Conservation (phyloP, 2,888 invertebrate species). For the Coelopa pilipes region DNA sequence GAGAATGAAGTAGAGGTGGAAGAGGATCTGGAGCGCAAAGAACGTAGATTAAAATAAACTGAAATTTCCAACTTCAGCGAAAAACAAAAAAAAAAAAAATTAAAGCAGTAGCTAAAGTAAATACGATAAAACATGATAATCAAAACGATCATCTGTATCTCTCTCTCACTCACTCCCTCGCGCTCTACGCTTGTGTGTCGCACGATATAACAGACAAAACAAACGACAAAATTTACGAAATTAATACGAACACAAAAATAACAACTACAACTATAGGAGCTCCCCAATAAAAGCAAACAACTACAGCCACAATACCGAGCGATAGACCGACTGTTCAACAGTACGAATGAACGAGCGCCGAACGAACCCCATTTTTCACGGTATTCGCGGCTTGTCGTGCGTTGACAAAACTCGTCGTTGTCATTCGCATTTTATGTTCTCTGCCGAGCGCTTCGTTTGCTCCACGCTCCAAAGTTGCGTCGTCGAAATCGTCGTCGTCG, state of each 20-base stretch:
- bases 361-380: conserved; percentile 18
- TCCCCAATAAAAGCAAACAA: no score
- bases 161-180: no score
- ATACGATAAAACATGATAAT: no score
- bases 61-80: not conserved
- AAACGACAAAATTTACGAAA: conserved; percentile 20
- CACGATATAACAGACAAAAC: not conserved
- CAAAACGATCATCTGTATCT: no score
- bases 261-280: not conserved
- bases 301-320: no score
- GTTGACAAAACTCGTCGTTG: conserved; percentile 34
- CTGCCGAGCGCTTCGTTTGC: conserved; percentile 18
- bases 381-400: conserved; percentile 12
- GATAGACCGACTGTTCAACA: no score
- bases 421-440: conserved; percentile 34
- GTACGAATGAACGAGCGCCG: not conserved
- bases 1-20: not conserved
- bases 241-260: not conserved
- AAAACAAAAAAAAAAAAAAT: not conserved
- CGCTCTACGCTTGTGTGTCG: not conserved
- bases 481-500: not conserved
- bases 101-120: not conserved
- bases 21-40: not conserved
- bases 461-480: not conserved
- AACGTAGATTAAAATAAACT: not conserved